A percentile compares a stretch with the other conserved stretches of the same genome.
phyloP scores from a whole-genome alignment of 2,888 invertebrate species.

The Scaptomyza polygonia region DNA sequence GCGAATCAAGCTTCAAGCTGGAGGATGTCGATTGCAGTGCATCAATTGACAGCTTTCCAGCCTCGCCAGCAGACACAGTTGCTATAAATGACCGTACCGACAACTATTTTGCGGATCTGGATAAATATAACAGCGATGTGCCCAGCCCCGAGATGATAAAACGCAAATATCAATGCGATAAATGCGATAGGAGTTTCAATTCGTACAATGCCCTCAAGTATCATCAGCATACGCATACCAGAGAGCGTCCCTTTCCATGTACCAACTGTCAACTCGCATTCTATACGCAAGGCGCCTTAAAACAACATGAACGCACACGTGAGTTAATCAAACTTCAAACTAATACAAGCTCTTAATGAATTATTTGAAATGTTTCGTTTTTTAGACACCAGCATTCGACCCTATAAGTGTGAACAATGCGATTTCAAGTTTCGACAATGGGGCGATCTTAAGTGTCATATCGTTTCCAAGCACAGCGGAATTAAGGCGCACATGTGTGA shows the following conservation, averaged over 20 bases:
- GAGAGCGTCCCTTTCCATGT: conserved; percentile 91
- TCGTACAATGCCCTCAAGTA: conserved; percentile 94
- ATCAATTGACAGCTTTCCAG: conserved; percentile 13
- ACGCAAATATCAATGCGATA: conserved; percentile 72
- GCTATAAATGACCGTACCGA: conserved; percentile 25
- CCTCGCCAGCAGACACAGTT: conserved; percentile 29
- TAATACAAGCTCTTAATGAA: neutral
- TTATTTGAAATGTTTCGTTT: neutral
- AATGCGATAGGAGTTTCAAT: conserved; percentile 90
- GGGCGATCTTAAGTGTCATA: conserved; percentile 95
- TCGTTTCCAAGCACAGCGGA: conserved; percentile 91
- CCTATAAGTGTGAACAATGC: conserved; percentile 91
- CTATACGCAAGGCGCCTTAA: conserved; percentile 92
- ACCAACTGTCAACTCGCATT: conserved; percentile 92
- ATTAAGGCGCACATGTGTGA: conserved; percentile 94
- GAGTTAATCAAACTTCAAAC: conserved; percentile 17
- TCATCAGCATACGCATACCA: conserved; percentile 92
- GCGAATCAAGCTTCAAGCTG: conserved; percentile 54
- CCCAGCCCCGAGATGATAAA: conserved; percentile 15
- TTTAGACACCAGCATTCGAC: conserved; percentile 90
- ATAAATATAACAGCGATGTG: conserved; percentile 19
- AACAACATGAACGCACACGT: conserved; percentile 91
- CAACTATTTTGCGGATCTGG: conserved; percentile 21
- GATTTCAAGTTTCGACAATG: conserved; percentile 92
- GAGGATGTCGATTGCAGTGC: conserved; percentile 44